Evolutionary conservation across 2,797 vertebrate genomes (phyloP).

Genomic region (Threskiornis aethiopicus): DNA sequence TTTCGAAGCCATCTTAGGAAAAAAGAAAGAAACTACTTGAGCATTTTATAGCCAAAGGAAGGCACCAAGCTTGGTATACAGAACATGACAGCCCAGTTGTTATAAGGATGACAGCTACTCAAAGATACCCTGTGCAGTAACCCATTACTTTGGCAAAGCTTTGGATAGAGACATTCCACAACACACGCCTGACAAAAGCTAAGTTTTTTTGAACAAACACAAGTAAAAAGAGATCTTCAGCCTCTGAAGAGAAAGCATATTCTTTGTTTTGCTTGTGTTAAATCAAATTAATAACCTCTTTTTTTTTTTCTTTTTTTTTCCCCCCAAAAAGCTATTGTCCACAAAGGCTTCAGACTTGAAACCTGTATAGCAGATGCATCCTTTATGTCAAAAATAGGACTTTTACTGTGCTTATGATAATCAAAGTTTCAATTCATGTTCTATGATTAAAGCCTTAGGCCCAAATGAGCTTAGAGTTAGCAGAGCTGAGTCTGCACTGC

Average conservation of each 20-base stretch:
- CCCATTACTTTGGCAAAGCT: not conserved
- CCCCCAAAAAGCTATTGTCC: accelerated
- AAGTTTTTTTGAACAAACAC: not conserved
- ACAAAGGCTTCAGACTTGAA: not conserved
- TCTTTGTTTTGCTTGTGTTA: not conserved
- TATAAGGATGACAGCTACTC: not conserved
- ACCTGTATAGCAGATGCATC: not conserved
- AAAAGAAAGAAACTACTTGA: not conserved
- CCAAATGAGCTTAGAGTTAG: not conserved
- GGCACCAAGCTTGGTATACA: not conserved
- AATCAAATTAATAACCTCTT: not conserved
- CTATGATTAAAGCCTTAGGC: not conserved
- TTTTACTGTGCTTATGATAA: not conserved
- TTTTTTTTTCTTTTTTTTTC: too few species aligned
- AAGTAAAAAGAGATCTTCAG: accelerated
- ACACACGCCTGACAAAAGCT: accelerated
- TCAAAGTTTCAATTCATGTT: not conserved
- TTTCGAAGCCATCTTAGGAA: constrained; percentile 90
- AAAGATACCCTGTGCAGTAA: not conserved
- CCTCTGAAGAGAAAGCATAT: not conserved
- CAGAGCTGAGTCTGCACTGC: not conserved
- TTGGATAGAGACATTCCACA: not conserved
- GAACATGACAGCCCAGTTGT: not conserved
- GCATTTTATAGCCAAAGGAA: not conserved
- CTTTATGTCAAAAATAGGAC: not conserved